These are phyloP conservation scores for Prunella fulvescens DNA, from an alignment of 2,113 vertebrate species.

Conservation along the genomic window DNA sequence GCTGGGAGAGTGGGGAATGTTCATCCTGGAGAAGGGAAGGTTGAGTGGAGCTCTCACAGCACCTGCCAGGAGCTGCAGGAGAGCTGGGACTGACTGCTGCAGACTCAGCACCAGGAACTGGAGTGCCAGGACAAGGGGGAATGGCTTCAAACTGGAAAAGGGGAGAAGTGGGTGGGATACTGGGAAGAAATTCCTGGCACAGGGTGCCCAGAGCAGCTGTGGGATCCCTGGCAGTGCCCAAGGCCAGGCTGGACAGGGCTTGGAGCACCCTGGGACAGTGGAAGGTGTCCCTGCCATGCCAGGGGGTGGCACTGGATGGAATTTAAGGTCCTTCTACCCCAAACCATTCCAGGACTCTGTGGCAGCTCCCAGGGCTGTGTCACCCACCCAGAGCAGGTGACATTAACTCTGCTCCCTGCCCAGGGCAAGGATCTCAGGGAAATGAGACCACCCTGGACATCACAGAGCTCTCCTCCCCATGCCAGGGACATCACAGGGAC, in stretches of 20 bases:
- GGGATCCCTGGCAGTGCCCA: not conserved
- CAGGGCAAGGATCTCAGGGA: not conserved
- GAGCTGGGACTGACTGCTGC: no score
- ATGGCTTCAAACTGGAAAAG: not conserved
- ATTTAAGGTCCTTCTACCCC: not conserved
- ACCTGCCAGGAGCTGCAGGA: not conserved
- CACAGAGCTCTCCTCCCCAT: not conserved
- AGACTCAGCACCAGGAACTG: not conserved
- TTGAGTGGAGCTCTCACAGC: not conserved
- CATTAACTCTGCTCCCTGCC: not conserved
- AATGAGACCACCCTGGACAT: accelerated
- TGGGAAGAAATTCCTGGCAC: not conserved
- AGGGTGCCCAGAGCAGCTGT: not conserved
- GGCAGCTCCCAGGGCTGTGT: not conserved
- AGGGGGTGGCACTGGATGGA: not conserved
- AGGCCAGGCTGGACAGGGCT: not conserved
- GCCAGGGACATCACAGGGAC: accelerated
- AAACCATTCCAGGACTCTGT: not conserved
- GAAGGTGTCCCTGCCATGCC: not conserved
- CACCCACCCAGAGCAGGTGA: not conserved
- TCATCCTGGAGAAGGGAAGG: not conserved
- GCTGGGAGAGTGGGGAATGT: not conserved
- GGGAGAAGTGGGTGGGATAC: accelerated
- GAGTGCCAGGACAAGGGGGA: not conserved
- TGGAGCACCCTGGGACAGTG: not conserved